Percentiles rank a stretch among this genome's conserved stretches.
These are phyloP conservation scores for Tichodroma muraria DNA, from an alignment of 2,113 vertebrate species.

Conservation along the genomic window DNA sequence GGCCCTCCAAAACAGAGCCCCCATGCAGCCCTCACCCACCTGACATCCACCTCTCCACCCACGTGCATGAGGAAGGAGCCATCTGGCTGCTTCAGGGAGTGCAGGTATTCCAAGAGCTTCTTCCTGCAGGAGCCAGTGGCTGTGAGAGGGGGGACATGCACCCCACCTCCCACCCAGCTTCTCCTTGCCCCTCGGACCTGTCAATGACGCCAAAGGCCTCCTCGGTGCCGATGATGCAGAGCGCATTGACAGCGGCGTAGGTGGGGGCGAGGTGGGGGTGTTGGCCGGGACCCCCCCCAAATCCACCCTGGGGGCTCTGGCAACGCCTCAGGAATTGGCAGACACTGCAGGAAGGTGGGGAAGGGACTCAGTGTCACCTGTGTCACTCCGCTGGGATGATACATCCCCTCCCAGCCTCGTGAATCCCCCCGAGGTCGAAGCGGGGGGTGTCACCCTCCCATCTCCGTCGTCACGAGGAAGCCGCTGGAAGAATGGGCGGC, in stretches of 20 bases:
- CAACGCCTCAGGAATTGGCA: slow-evolving; percentile 89
- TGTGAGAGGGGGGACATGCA: background rate
- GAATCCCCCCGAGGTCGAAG: background rate
- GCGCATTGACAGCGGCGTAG: slow-evolving; percentile 89
- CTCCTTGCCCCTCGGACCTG: slow-evolving; percentile 65
- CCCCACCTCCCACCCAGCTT: background rate
- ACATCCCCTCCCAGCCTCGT: background rate
- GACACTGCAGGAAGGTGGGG: slow-evolving; percentile 64
- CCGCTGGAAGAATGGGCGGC: slow-evolving; percentile 61
- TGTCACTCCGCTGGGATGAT: rapidly evolving
- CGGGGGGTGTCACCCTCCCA: background rate
- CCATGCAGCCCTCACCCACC: slow-evolving; percentile 68
- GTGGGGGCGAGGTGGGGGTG: slow-evolving; percentile 94
- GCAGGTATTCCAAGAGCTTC: slow-evolving; percentile 89
- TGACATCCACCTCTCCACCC: slow-evolving; percentile 95
- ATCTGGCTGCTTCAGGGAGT: slow-evolving; percentile 87
- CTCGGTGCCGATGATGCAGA: slow-evolving; percentile 93
- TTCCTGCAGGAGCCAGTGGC: slow-evolving; percentile 76
- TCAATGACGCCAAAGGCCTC: slow-evolving; percentile 88
- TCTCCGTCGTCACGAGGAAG: slow-evolving; percentile 48
- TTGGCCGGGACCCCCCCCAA: slow-evolving; percentile 89
- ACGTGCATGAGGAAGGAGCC: slow-evolving; percentile 96
- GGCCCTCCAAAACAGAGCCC: background rate
- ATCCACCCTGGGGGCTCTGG: slow-evolving; percentile 87
- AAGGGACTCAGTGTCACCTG: background rate